A percentile compares a stretch with the other conserved stretches of the same genome.
phyloP scores from a whole-genome alignment of 2,888 invertebrate species.

The Lasioglossum calceatum region DNA sequence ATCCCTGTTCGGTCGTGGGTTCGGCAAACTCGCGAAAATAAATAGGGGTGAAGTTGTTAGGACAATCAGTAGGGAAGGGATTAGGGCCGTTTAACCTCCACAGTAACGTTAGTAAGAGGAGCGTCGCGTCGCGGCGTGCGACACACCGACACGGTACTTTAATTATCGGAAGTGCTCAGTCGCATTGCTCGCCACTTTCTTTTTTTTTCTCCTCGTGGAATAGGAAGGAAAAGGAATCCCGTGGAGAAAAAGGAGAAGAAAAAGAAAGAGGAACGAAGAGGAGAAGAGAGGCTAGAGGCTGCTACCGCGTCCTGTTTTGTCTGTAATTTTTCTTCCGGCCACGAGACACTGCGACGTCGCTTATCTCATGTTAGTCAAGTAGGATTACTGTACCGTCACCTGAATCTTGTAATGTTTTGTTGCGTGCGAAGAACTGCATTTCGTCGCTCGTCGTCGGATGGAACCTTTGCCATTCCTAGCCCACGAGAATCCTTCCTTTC shows the following conservation, averaged over 20 bases:
- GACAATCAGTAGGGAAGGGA: constrained; percentile 64
- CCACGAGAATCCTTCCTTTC: constrained; percentile 22
- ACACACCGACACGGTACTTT: constrained; percentile 68
- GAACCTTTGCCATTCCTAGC: constrained; percentile 59
- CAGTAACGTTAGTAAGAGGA: constrained; percentile 12
- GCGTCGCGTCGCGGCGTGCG: constrained; percentile 1
- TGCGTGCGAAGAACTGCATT: constrained; percentile 79
- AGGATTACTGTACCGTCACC: constrained; percentile 78
- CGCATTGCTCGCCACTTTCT: constrained; percentile 39
- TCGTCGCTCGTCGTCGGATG: constrained; percentile 63
- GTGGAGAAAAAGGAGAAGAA: background rate
- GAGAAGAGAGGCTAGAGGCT: background rate
- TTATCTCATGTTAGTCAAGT: constrained; percentile 80
- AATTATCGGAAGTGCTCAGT: constrained; percentile 74
- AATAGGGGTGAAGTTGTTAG: constrained; percentile 67
- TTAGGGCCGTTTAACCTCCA: constrained; percentile 61
- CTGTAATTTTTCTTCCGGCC: constrained; percentile 69
- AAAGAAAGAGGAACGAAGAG: background rate
- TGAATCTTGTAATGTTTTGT: constrained; percentile 82
- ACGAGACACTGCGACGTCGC: constrained; percentile 72
- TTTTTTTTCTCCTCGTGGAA: constrained; percentile 5
- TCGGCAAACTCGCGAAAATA: constrained; percentile 67
- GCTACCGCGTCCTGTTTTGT: constrained; percentile 38
- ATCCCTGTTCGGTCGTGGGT: constrained; percentile 57
- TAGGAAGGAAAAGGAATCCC: background rate